These are phyloP conservation scores for Gambelia wislizenii DNA, from an alignment of 2,797 vertebrate genomes.

Conservation along the genomic window DNA sequence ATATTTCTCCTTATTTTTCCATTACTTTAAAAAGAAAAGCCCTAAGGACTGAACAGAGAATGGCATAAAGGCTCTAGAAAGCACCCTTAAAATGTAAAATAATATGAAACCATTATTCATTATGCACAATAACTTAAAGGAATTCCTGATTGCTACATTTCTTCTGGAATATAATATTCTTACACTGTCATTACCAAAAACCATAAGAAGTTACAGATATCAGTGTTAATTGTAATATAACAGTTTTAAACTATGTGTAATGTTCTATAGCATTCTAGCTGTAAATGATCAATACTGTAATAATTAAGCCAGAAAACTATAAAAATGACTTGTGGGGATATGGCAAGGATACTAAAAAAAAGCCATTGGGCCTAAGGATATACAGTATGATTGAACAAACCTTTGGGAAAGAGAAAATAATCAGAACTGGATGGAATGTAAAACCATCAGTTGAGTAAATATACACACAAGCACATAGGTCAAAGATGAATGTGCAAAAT, in stretches of 20 bases:
- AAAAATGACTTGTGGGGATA: not conserved
- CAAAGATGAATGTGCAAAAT: not conserved
- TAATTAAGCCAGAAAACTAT: conserved; percentile 56
- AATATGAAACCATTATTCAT: no score
- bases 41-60: no score
- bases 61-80: no score
- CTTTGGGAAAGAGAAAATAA: not conserved
- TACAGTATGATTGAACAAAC: conserved; percentile 39
- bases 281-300: conserved; percentile 35
- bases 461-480: not conserved
- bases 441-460: conserved; percentile 11
- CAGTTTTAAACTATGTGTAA: conserved; percentile 1
- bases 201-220: no score
- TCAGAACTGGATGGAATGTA: not conserved
- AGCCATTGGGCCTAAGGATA: conserved; percentile 37
- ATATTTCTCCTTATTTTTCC: no score
- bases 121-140: no score
- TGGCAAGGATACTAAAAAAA: not conserved
- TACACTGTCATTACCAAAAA: no score
- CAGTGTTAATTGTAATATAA: no score
- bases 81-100: no score
- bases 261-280: conserved; percentile 3
- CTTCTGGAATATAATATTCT: no score
- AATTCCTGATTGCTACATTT: no score
- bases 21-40: no score